Evolutionary conservation across 2,888 invertebrate species (phyloP), one percentile per base, ranked within the genome.

Genomic region (Epirrhoe alternata): DNA sequence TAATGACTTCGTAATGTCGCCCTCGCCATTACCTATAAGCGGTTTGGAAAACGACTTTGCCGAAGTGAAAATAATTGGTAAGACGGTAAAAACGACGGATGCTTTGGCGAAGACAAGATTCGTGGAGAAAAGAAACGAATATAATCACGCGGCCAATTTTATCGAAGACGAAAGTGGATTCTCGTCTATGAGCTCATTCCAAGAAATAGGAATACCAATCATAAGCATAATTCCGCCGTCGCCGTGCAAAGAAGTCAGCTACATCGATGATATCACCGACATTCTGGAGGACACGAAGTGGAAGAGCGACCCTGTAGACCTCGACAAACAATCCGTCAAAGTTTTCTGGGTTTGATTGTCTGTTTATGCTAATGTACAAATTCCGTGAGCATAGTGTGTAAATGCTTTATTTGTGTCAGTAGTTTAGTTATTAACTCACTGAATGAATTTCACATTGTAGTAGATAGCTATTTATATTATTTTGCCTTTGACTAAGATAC

Each of bases 91-190:
- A 65, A 42, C 61, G 12, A 31, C 55, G 59, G 72, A 69, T 50
- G 52, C 56, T 3, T 51, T 65, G 53, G 61, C 69, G 38, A 77
- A 77, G 68, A 64, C 65, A 74, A 80, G 71, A 68, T 62, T 71
- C 33, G 66, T 77, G 58, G 81, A 84, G 49, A 88, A 87, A 76
- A 82, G 80, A 69, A 85, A 78, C 61, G 87, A 89, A 58, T 90
- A 81, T 72, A 86, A 83, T 74, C 80, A 83, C 68, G 82, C 83
- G 53, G 80, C 84, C 50, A 86, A 88, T 80, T 91, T 88, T 67
- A 85, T 91, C 58, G 97, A 97, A 83, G 97, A 97, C 77, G 97
- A 97, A 86, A 97, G 97, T 81, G 97, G 97, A 33, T 97, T 97
- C 86, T 97, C 97, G 12, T 97, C 97, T 7, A 96, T 97, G 94